phyloP scores from a whole-genome alignment of 2,113 vertebrate species.

The Gobius niger region DNA sequence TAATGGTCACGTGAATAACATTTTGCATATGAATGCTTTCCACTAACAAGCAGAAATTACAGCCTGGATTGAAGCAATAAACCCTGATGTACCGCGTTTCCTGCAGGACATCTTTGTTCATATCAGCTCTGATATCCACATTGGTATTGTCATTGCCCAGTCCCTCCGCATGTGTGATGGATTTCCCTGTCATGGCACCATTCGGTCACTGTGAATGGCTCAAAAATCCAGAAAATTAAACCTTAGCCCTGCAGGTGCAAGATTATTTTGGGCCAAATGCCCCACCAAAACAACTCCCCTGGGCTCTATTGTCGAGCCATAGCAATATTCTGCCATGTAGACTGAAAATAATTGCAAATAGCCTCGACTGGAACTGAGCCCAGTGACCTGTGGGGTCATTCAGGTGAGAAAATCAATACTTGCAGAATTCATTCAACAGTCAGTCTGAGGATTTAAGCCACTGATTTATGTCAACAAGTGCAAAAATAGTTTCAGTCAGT shows the following conservation, averaged over 20 bases:
- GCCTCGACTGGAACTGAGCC: constrained; percentile 9
- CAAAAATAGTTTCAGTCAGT: neutral
- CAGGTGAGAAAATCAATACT: constrained; percentile 38
- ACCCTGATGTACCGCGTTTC: constrained; percentile 13
- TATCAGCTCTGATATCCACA: constrained; percentile 20
- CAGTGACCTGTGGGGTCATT: constrained; percentile 28
- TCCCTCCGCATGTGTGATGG: constrained; percentile 33
- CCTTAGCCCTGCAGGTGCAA: constrained; percentile 39
- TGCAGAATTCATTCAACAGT: constrained; percentile 30
- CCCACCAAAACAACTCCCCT: constrained; percentile 13
- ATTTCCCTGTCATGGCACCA: constrained; percentile 15
- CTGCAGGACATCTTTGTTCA: constrained; percentile 21
- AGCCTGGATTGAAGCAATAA: constrained; percentile 1
- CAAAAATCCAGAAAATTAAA: constrained; percentile 43
- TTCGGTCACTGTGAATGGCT: constrained; percentile 26
- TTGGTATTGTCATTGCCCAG: constrained; percentile 3
- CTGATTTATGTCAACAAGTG: constrained; percentile 28
- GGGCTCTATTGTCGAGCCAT: neutral
- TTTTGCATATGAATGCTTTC: neutral
- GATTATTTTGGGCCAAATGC: constrained; percentile 22
- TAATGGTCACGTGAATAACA: neutral
- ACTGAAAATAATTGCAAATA: constrained; percentile 46
- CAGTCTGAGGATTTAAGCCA: constrained; percentile 7
- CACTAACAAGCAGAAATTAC: neutral
- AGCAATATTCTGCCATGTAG: constrained; percentile 13